Conservation (phyloP, 2,797 vertebrate genomes). For the Carapus acus region DNA sequence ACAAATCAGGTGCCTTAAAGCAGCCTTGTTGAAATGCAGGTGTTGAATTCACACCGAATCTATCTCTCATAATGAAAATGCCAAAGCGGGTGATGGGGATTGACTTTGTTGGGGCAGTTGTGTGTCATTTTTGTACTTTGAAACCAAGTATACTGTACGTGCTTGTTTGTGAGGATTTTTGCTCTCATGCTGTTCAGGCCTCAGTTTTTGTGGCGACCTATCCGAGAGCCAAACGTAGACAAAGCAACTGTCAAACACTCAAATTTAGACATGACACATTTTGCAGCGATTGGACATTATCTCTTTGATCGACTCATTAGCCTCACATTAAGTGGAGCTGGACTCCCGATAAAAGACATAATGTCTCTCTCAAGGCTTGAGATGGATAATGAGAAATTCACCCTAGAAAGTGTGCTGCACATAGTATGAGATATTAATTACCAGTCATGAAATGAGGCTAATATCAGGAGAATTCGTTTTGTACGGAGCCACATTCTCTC, state of each 20-base stretch:
- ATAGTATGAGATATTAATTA: no score
- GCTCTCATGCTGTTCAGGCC: no score
- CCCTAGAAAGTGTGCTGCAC: constrained; percentile 4
- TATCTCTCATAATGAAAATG: constrained; percentile 56
- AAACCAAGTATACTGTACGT: not conserved
- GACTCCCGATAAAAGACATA: constrained; percentile 16
- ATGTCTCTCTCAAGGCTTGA: constrained; percentile 21
- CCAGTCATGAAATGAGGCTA: not conserved
- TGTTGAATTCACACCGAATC: constrained; percentile 47
- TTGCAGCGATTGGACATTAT: constrained; percentile 19
- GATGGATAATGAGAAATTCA: constrained; percentile 14
- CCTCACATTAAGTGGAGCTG: constrained; percentile 25
- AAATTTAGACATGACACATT: constrained; percentile 3
- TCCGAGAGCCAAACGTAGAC: no score
- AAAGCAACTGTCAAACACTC: no score
- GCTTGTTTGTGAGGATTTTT: no score
- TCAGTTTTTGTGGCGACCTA: no score
- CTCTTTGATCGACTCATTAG: constrained; percentile 38
- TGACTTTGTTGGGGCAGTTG: constrained; percentile 33
- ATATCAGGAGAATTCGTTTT: constrained; percentile 14
- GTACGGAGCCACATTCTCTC: no score
- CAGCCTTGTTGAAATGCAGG: constrained; percentile 58
- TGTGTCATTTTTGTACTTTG: constrained; percentile 22
- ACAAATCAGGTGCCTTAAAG: constrained; percentile 60
- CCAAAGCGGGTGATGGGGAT: constrained; percentile 42